Base-by-base conservation (phyloP, 2,113 vertebrate species). In the Tragelaphus imberbis region DNA sequence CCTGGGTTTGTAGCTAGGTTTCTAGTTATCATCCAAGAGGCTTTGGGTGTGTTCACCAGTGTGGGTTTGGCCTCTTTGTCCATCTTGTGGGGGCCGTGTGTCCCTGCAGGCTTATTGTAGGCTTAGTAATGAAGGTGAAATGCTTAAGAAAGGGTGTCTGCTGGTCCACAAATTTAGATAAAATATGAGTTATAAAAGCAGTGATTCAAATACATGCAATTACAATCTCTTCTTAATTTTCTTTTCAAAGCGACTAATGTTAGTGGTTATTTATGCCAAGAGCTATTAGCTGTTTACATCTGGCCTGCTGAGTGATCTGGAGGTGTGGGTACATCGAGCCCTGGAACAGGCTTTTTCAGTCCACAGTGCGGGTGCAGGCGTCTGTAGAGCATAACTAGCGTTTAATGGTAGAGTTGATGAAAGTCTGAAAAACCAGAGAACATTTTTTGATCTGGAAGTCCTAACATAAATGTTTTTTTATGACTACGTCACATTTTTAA, bases 251-350 rank as follows among this genome's bases (percentile, higher is more conserved):
- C 15, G 36, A 5, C 40, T 82, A 61, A 40, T 92, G 27, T 92
- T 92, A 23, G 19, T 90, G 44, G 87, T 94, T 92, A 56, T 93
- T 97, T 97, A 92, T 95, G 61, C 40, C 44, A 55, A 68, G 65
- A 87, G 92, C 51, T 55, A 51, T 53, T 51, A 92, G n/a, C 30
- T 63, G 9, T 94, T 90, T 91, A 53, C 6, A 33, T 88, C 15
- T 68, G n/a, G 56, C 47, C 80, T 92, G 16, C 25, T 55, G 51
- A 55, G 0, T 47, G 55, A 53, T 23, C 53, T 71, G 71, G n/a
- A 25, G 27, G 36, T 82, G 5, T 79, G 53, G 68, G 21, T 49
- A 28, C 13, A 13, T 65, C 7, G 7, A 51, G n/a, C 44, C 15
- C 56, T 65, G 40, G 23, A 59, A 17, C 33, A n/a, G 40, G 53